phyloP scores from a whole-genome alignment of 2,888 invertebrate genomes.

The Philereme transversata region DNA sequence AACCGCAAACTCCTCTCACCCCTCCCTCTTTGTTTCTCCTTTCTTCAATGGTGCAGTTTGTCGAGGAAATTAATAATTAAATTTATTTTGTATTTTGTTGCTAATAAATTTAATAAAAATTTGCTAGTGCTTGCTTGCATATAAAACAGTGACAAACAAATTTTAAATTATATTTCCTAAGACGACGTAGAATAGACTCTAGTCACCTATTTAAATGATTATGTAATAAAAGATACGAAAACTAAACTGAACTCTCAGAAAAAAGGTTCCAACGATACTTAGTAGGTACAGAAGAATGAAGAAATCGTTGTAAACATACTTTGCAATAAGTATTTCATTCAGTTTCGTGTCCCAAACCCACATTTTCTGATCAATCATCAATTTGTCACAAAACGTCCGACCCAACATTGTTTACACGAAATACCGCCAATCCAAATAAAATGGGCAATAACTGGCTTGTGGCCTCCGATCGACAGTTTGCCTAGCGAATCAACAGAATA shows the following conservation, averaged over 20 bases:
- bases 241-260: too few species aligned
- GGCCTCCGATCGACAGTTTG: constrained; percentile 25
- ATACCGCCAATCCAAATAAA: constrained; percentile 28
- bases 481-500: constrained; percentile 31
- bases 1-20: constrained; percentile 37
- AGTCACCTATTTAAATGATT: too few species aligned
- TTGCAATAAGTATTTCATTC: constrained; percentile 2
- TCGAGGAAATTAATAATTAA: constrained; percentile 20
- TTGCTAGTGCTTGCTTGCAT: too few species aligned
- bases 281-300: too few species aligned
- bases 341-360: constrained; percentile 7
- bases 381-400: constrained; percentile 15
- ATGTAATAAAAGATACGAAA: too few species aligned
- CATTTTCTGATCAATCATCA: constrained; percentile 26
- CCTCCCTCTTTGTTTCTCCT: constrained; percentile 19
- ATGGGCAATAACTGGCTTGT: constrained; percentile 26
- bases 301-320: too few species aligned
- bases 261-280: too few species aligned
- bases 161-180: too few species aligned
- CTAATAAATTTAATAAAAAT: too few species aligned
- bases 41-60: constrained; percentile 22
- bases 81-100: constrained; percentile 12
- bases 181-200: too few species aligned
- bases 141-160: too few species aligned
- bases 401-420: constrained; percentile 25